phyloP scores from a whole-genome alignment of 1,140 invertebrate species.

The Diorhabda elongata region DNA sequence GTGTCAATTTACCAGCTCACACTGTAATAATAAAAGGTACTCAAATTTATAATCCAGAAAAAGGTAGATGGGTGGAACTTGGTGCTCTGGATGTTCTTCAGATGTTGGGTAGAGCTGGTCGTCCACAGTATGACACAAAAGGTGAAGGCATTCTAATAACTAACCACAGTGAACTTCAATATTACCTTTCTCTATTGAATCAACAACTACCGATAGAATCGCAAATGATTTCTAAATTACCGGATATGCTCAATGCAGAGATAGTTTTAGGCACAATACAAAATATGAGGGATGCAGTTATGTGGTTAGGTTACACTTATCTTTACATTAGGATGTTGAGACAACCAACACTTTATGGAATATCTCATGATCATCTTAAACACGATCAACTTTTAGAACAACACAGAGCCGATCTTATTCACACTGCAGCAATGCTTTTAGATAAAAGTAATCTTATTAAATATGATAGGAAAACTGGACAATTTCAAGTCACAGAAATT shows the following conservation, averaged over 20 bases:
- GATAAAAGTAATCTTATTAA: slow-evolving; percentile 91
- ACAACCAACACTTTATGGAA: slow-evolving; percentile 84
- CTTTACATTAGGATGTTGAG: slow-evolving; percentile 89
- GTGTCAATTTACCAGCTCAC: slow-evolving; percentile 98
- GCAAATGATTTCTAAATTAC: slow-evolving; percentile 77
- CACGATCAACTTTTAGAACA: slow-evolving; percentile 83
- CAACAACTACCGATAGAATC: slow-evolving; percentile 92
- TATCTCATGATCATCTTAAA: slow-evolving; percentile 73
- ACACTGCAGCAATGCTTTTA: slow-evolving; percentile 88
- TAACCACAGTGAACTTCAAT: slow-evolving; percentile 97
- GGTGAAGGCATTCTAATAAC: slow-evolving; percentile 99
- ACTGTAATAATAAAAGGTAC: slow-evolving; percentile 99
- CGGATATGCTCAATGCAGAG: slow-evolving; percentile 98
- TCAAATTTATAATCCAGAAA: slow-evolving; percentile 97
- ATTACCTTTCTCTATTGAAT: slow-evolving; percentile 96
- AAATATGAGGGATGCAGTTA: slow-evolving; percentile 90
- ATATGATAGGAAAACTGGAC: slow-evolving; percentile 93
- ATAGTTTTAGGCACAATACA: slow-evolving; percentile 95
- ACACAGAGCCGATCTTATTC: slow-evolving; percentile 91
- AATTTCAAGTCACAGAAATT: slow-evolving; percentile 84
- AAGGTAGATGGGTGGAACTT: slow-evolving; percentile 96
- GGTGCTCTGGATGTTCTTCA: slow-evolving; percentile 45
- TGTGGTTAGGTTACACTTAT: slow-evolving; percentile 95
- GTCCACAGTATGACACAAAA: slow-evolving; percentile 98
- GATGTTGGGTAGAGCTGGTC: slow-evolving; percentile 79